These are phyloP conservation scores for Pterocles orientalis DNA, from an alignment of 2,113 vertebrate species.

Conservation along the genomic window DNA sequence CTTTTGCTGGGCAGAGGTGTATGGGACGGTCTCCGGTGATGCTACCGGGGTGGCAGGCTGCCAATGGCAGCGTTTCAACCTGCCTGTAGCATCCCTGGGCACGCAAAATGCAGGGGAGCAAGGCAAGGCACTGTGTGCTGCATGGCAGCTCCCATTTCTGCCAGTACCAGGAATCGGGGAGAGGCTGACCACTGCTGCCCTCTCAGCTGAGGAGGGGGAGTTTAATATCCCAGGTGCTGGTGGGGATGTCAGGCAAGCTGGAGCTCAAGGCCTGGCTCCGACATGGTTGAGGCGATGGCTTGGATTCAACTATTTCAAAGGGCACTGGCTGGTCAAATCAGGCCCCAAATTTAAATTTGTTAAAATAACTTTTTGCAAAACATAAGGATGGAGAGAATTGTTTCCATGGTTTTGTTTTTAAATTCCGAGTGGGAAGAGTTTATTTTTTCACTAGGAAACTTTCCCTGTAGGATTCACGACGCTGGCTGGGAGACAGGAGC, in stretches of 20 bases:
- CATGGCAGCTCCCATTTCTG: neutral
- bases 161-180: neutral
- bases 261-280: neutral
- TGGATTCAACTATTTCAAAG: conserved; percentile 57
- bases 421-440: conserved; percentile 57
- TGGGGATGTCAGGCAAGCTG: fast-evolving
- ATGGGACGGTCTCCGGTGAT: neutral
- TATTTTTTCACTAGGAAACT: conserved; percentile 62
- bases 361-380: conserved; percentile 67
- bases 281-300: neutral
- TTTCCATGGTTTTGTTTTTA: conserved; percentile 65
- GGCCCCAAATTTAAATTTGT: conserved; percentile 58
- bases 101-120: neutral
- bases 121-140: neutral
- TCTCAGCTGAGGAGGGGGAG: neutral
- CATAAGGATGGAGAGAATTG: conserved; percentile 27
- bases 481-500: neutral
- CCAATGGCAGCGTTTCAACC: neutral
- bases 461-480: neutral
- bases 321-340: neutral
- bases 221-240: neutral
- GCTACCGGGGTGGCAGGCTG: neutral
- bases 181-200: neutral
- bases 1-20: neutral
- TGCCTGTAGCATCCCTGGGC: neutral